A percentile compares a stretch with the other conserved stretches of the same genome.
phyloP scores from a whole-genome alignment of 2,113 vertebrate species.

The Entosphenus tridentatus region DNA sequence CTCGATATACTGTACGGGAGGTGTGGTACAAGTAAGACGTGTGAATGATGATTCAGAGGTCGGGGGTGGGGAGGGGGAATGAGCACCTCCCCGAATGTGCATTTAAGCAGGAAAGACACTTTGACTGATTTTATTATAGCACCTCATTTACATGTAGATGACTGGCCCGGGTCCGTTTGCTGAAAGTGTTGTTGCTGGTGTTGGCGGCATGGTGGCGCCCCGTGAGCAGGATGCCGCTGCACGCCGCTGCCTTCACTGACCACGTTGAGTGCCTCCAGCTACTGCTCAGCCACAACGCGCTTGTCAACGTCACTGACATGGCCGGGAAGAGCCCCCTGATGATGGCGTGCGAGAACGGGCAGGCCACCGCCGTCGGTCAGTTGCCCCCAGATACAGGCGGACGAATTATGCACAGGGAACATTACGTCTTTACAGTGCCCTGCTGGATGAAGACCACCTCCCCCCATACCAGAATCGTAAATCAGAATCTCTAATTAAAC shows the following conservation, averaged over 20 bases:
- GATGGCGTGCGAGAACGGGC: slow-evolving; percentile 54
- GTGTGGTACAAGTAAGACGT: no score
- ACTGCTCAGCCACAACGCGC: slow-evolving; percentile 50
- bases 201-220: no score
- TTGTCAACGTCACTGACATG: slow-evolving; percentile 35
- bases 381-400: background rate
- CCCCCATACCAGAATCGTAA: background rate
- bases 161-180: background rate
- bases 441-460: background rate
- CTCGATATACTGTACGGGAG: no score
- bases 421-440: background rate
- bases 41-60: no score
- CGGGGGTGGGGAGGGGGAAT: no score
- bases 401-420: background rate
- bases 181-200: background rate
- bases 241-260: slow-evolving; percentile 59
- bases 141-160: background rate
- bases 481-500: background rate
- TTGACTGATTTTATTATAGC: background rate
- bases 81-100: no score
- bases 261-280: slow-evolving; percentile 66
- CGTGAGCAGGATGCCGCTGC: slow-evolving; percentile 50
- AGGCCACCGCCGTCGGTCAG: slow-evolving; percentile 41
- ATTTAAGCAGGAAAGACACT: no score
- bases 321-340: slow-evolving; percentile 50